phyloP scores from a whole-genome alignment of 2,113 vertebrate species.

The Thamnophis sirtalis region DNA sequence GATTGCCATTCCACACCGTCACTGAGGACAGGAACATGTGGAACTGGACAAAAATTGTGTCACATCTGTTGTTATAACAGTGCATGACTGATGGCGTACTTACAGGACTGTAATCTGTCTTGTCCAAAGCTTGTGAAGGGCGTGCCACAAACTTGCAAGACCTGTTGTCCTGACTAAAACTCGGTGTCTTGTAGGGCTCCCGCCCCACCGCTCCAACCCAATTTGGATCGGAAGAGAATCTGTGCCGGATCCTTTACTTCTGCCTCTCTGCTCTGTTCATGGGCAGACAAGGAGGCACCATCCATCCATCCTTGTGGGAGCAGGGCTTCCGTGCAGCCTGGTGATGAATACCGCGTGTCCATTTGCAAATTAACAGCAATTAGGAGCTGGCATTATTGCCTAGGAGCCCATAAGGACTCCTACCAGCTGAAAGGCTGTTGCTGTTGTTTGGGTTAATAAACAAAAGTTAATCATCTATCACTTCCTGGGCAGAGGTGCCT shows the following conservation, averaged over 20 bases:
- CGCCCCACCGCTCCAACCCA: neutral
- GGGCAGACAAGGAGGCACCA: neutral
- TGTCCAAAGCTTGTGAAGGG: neutral
- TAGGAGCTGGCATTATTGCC: constrained; percentile 7
- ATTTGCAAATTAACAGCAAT: constrained; percentile 25
- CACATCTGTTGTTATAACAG: neutral
- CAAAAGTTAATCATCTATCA: neutral
- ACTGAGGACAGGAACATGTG: neutral
- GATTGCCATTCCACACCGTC: neutral
- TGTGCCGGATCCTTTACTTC: fast-evolving
- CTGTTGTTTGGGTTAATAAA: neutral
- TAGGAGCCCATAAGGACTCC: constrained; percentile 9
- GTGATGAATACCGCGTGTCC: neutral
- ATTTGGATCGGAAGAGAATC: neutral
- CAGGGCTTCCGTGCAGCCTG: neutral
- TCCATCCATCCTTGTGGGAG: neutral
- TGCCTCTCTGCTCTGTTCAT: neutral
- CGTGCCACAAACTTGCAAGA: neutral
- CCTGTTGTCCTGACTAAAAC: neutral
- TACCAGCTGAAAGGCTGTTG: neutral
- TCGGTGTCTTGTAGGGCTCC: neutral
- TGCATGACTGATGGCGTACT: neutral
- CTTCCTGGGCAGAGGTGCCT: neutral
- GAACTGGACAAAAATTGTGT: neutral
- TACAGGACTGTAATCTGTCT: neutral